Evolutionary conservation across 1,140 invertebrate genomes (phyloP).

Genomic region (Lasaia peninsularis): DNA sequence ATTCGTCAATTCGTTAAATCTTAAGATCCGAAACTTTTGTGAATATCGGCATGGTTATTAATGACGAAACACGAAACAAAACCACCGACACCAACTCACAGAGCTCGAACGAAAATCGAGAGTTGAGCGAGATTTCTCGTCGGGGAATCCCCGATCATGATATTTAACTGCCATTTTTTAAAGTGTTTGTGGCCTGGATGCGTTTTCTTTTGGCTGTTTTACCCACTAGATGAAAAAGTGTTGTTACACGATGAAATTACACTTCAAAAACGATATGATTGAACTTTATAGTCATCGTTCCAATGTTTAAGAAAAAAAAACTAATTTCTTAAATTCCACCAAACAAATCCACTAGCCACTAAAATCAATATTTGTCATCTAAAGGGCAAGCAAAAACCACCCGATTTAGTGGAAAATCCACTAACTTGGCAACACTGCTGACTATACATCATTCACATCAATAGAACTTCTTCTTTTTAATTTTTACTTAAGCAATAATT

Average conservation of each 20-base stretch:
- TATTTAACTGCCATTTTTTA: constrained; percentile 1
- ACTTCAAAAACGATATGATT: constrained; percentile 16
- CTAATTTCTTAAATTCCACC: constrained; percentile 16
- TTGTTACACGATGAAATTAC: constrained; percentile 11
- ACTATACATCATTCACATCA: no score
- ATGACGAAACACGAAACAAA: background rate
- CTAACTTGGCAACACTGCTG: constrained; percentile 21
- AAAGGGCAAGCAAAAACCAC: constrained; percentile 19
- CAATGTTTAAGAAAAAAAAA: constrained; percentile 14
- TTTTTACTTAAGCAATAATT: no score
- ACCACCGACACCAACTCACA: background rate
- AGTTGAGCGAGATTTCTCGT: no score
- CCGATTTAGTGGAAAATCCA: constrained; percentile 20
- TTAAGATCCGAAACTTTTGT: background rate
- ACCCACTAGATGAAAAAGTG: constrained; percentile 14
- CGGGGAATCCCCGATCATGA: no score
- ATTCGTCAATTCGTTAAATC: background rate
- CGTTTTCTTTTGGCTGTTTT: constrained; percentile 13
- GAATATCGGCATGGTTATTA: background rate
- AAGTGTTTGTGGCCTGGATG: constrained; percentile 8
- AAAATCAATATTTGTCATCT: constrained; percentile 17
- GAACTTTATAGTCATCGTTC: background rate
- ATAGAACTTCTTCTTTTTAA: no score
- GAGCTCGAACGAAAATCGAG: no score
- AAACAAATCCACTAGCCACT: constrained; percentile 12